Conservation (phyloP, 2,113 vertebrate species). For the Lepus americanus region DNA sequence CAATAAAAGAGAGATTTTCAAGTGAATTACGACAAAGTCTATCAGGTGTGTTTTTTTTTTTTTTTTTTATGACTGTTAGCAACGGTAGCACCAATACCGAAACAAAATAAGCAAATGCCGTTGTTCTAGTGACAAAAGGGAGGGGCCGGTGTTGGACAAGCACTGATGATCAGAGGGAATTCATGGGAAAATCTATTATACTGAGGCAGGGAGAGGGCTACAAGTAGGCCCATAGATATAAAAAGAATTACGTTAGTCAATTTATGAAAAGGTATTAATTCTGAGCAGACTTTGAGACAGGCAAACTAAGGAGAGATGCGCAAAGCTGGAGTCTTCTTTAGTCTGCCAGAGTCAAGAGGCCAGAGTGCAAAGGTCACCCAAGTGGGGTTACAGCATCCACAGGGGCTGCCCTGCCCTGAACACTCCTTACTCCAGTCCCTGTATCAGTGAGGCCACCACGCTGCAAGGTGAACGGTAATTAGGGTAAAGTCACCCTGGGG, state of each 20-base stretch:
- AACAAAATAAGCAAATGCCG: background rate
- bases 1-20: background rate
- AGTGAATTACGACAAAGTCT: background rate
- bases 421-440: background rate
- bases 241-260: background rate
- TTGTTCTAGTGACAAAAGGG: background rate
- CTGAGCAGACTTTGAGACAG: background rate
- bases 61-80: too few species aligned
- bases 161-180: too few species aligned
- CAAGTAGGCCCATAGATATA: background rate
- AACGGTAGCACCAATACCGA: background rate
- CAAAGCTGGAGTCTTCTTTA: background rate
- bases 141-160: too few species aligned
- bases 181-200: too few species aligned
- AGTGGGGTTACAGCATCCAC: background rate
- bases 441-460: background rate
- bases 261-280: background rate
- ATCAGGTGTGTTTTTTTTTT: background rate
- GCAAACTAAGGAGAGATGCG: background rate
- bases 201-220: background rate
- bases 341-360: background rate
- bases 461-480: background rate
- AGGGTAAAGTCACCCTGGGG: background rate
- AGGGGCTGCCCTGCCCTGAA: background rate
- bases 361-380: background rate